phyloP scores from a whole-genome alignment of 2,888 invertebrate genomes.

The Drosophila yooni region DNA sequence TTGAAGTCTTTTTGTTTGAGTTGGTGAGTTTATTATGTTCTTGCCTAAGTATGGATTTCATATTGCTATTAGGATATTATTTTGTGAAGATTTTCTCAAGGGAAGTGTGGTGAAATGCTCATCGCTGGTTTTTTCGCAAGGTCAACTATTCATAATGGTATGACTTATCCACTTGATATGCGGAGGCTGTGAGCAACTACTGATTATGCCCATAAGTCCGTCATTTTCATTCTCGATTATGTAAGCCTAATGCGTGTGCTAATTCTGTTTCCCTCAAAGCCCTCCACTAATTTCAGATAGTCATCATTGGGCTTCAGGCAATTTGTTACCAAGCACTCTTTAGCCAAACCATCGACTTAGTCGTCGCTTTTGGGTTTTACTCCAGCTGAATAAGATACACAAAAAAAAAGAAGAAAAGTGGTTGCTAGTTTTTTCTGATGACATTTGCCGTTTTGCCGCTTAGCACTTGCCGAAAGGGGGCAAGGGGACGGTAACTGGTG shows the following conservation, averaged over 20 bases:
- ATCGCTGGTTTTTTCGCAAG: not conserved
- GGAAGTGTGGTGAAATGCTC: not conserved
- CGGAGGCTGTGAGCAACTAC: constrained; percentile 19
- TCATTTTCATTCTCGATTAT: constrained; percentile 42
- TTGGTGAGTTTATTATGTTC: not conserved
- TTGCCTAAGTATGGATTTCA: not conserved
- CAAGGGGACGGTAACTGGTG: not conserved
- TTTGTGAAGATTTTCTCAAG: not conserved
- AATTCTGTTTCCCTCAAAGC: constrained; percentile 26
- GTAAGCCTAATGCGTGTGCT: constrained; percentile 45
- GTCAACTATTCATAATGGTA: not conserved
- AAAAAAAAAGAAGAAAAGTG: constrained; percentile 25
- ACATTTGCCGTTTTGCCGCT: constrained; percentile 56
- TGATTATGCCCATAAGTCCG: constrained; percentile 43
- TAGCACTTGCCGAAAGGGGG: constrained; percentile 21
- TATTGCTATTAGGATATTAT: not conserved
- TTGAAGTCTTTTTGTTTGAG: not conserved
- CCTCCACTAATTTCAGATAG: constrained; percentile 48
- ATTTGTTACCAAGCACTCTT: constrained; percentile 39
- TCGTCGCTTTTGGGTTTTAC: constrained; percentile 11
- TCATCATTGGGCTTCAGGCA: constrained; percentile 47
- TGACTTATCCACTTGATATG: constrained; percentile 22
- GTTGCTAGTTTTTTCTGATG: constrained; percentile 64
- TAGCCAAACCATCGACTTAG: constrained; percentile 22
- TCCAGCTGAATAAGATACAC: constrained; percentile 23